Conservation (phyloP, 2,888 invertebrate genomes). For the Cheilosia vulpina region DNA sequence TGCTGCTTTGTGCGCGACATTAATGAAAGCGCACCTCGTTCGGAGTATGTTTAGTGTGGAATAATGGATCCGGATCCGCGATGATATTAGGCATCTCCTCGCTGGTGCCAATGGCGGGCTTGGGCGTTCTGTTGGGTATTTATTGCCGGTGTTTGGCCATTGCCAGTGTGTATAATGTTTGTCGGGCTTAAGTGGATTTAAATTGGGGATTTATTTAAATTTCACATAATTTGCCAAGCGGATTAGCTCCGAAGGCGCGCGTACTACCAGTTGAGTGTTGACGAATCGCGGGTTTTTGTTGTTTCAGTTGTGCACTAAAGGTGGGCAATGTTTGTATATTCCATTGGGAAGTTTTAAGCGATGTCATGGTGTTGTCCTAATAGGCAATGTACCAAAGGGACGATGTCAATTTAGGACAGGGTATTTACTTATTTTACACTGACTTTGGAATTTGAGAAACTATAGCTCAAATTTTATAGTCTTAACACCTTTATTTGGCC, state of each 20-base stretch:
- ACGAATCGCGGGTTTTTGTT: constrained; percentile 18
- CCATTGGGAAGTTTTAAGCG: not conserved
- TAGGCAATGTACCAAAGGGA: too few relatives aligned
- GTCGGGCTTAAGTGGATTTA: constrained; percentile 65
- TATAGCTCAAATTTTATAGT: too few relatives aligned
- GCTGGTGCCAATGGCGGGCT: not conserved
- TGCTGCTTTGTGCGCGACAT: constrained; percentile 52
- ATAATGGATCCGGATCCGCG: constrained; percentile 41
- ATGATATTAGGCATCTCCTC: constrained; percentile 32
- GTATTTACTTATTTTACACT: too few relatives aligned
- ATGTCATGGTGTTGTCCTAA: not conserved
- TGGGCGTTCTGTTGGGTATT: constrained; percentile 51
- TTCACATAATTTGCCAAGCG: constrained; percentile 64
- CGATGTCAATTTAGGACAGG: too few relatives aligned
- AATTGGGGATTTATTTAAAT: constrained; percentile 69
- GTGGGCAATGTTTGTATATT: constrained; percentile 1
- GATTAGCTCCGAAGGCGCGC: constrained; percentile 35
- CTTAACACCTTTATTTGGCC: too few relatives aligned
- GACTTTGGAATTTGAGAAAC: too few relatives aligned
- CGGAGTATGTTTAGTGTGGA: not conserved
- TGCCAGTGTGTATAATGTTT: constrained; percentile 10
- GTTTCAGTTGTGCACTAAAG: constrained; percentile 23
- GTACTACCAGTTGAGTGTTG: not conserved
- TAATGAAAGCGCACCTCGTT: constrained; percentile 63
- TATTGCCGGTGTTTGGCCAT: constrained; percentile 38